Percentiles rank a stretch among this genome's conserved stretches.
Evolutionary conservation across 2,113 vertebrate species (phyloP).

Genomic region (Chionomys nivalis): DNA sequence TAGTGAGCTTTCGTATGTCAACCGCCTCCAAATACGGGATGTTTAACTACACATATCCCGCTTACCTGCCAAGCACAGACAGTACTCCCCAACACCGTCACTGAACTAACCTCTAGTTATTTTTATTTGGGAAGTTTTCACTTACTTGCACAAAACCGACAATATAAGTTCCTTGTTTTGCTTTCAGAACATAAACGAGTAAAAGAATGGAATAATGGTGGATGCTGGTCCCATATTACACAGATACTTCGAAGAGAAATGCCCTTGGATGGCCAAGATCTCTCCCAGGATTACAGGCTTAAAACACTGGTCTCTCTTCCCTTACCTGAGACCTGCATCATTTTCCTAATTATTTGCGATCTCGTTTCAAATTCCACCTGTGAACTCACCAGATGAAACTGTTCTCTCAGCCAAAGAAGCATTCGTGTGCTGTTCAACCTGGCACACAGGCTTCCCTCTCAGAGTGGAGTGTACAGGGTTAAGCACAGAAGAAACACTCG

Average conservation of each 20-base stretch:
- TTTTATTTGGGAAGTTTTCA: not conserved
- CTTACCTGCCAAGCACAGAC: not conserved
- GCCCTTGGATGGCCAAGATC: not conserved
- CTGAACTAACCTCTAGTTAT: not conserved
- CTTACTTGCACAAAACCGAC: conserved; percentile 33
- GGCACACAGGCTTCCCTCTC: not conserved
- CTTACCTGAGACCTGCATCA: not conserved
- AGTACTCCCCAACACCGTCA: not conserved
- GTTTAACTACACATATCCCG: not conserved
- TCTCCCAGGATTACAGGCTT: not conserved
- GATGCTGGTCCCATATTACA: conserved; percentile 17
- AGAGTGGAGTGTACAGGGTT: not conserved
- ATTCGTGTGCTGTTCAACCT: not conserved
- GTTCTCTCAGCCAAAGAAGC: not conserved
- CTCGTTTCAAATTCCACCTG: not conserved
- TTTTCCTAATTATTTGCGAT: not conserved
- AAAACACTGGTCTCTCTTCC: not conserved
- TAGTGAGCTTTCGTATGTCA: not conserved
- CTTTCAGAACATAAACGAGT: not conserved
- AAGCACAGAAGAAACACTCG: not conserved
- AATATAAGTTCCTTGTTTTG: not conserved
- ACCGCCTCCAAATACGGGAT: not conserved
- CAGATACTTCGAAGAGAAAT: not conserved
- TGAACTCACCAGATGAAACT: not conserved
- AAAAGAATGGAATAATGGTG: not conserved